Conservation (phyloP, 2,113 vertebrate species). For the Antigone vipio region DNA sequence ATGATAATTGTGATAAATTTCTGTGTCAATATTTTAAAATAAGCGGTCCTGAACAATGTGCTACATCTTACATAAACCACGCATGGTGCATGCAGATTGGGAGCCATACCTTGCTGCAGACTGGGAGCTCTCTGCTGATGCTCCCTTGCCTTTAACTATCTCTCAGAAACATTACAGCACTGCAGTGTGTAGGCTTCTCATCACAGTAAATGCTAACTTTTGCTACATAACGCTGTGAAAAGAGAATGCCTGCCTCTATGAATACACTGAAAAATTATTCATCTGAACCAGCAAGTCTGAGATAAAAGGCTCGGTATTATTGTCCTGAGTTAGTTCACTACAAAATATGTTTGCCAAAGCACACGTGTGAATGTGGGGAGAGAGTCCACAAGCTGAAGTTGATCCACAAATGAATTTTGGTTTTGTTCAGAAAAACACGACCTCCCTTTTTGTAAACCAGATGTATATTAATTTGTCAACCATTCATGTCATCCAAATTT, state of each 20-base stretch:
- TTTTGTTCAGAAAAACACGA: background rate
- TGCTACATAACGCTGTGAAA: background rate
- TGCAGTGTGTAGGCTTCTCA: background rate
- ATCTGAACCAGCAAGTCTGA: background rate
- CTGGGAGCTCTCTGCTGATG: background rate
- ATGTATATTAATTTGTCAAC: background rate
- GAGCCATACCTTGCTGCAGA: background rate
- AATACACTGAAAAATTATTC: background rate
- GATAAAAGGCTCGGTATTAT: background rate
- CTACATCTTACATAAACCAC: background rate
- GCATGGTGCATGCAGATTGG: fast-evolving
- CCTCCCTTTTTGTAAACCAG: background rate
- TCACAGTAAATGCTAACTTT: background rate
- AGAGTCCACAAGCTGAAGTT: background rate
- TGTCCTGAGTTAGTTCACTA: background rate
- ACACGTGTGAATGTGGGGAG: background rate
- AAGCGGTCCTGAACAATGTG: background rate
- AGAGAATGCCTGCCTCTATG: background rate
- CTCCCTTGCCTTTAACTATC: fast-evolving
- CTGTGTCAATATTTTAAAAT: background rate
- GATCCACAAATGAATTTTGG: background rate
- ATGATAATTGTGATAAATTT: background rate
- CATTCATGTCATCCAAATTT: background rate
- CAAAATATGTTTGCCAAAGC: background rate
- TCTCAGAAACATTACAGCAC: background rate